Base-by-base conservation (phyloP, 2,797 vertebrate genomes). In the Apogon talboti region DNA sequence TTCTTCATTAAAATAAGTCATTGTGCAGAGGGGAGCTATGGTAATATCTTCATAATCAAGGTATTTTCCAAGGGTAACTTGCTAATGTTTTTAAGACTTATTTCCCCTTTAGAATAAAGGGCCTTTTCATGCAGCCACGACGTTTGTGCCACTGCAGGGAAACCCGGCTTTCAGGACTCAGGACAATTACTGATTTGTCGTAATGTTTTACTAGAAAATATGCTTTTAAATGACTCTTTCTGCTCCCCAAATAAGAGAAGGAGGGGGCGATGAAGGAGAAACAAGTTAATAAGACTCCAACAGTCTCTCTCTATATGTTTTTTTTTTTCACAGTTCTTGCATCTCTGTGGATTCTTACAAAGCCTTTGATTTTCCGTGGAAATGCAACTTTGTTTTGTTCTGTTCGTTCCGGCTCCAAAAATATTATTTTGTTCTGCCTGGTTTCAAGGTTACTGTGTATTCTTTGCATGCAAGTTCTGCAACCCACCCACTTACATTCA, bases 161-260 rank as follows among this genome's bases (percentile, higher is more conserved):
- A 93, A 76, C 74, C 94, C 93, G 59, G 71, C 88, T 51, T 64
- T 74, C 90, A 82, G 71, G 73, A 59, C 71, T 76, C 62, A 62
- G 91, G 93, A 97, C 95, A 96, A 95, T 95, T 95, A 92, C 87
- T 64, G 83, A 93, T 93, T 93, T 97, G 95, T 97, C 95, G 91
- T 82, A 92, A 93, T 91, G 85, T 93, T 95, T 93, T 78, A 89
- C 79, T 64, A 87, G 89, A 83, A 90, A 90, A 89, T 90, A 81
- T 54, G 61, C 60, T 72, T 87, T 90, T 71, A 83, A 91, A 90
- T 76, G 49, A 78, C 49, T 72, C 67, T 82, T 80, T 79, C 52
- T 80, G 40, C 68, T 51, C 33, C 63, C 19, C 43, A 63, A 60
- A 66, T 68, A 68, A 82, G 67, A 85, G 7, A 44, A 43, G 15